Percentiles rank a stretch among this genome's conserved stretches.
Evolutionary conservation across 2,113 vertebrate species (phyloP).

Genomic region (Prunella fulvescens): DNA sequence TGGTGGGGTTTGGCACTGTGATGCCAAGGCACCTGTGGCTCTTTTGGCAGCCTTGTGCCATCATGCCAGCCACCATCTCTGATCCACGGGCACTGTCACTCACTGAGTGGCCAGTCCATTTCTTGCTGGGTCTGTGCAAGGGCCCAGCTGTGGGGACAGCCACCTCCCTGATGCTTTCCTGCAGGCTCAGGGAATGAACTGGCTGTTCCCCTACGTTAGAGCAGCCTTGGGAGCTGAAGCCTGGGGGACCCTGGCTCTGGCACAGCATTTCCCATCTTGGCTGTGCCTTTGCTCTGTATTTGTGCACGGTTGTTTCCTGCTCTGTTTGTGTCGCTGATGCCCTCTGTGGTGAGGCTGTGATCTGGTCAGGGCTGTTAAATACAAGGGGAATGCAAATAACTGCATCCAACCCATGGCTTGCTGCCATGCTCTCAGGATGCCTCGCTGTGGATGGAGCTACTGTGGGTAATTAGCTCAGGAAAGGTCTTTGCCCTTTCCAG

Average conservation of each 20-base stretch:
- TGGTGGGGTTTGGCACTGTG: not conserved
- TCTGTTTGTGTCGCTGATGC: not conserved
- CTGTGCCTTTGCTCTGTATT: not conserved
- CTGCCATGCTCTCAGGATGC: not conserved
- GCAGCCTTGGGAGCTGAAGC: not conserved
- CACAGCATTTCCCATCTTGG: not conserved
- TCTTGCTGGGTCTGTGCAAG: not conserved
- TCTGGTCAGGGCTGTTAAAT: not conserved
- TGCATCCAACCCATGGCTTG: rapidly evolving
- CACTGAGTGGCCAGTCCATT: rapidly evolving
- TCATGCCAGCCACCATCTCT: not conserved
- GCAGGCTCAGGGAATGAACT: not conserved
- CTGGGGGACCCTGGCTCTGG: not conserved
- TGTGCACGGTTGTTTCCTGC: rapidly evolving
- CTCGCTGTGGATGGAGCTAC: not conserved
- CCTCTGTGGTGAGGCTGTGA: not conserved
- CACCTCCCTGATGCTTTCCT: not conserved
- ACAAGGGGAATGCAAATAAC: not conserved
- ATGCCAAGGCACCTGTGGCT: not conserved
- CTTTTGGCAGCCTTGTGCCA: not conserved
- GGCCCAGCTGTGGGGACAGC: rapidly evolving
- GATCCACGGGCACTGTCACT: rapidly evolving
- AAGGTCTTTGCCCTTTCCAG: not conserved
- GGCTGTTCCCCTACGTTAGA: rapidly evolving
- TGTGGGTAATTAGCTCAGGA: not conserved